Conservation (phyloP, 2,797 vertebrate genomes). For the Rhinella marina region DNA sequence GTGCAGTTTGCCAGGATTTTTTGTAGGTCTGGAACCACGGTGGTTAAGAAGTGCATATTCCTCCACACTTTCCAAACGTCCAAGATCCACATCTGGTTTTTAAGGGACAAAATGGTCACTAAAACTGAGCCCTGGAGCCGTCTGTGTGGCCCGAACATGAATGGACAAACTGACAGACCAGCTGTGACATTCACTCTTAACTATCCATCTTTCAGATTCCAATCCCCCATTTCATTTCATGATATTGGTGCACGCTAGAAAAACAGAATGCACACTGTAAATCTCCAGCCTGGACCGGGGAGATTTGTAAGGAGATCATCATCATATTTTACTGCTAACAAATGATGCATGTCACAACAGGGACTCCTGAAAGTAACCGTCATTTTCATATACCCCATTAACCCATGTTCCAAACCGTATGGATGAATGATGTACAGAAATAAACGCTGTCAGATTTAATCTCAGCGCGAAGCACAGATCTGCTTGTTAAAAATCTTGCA, state of each 20-base stretch:
- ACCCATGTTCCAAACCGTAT: neutral
- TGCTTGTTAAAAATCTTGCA: neutral
- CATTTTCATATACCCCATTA: neutral
- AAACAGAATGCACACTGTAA: neutral
- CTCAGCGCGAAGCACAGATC: neutral
- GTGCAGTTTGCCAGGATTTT: no score
- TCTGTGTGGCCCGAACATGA: neutral
- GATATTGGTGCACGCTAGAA: neutral
- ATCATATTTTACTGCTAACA: conserved; percentile 2
- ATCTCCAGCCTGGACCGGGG: neutral
- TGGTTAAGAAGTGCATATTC: no score
- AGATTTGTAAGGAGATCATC: neutral
- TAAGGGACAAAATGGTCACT: neutral
- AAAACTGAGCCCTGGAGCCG: neutral
- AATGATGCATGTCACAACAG: neutral
- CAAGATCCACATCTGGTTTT: no score
- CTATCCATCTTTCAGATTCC: neutral
- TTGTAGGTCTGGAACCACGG: no score
- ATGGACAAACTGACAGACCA: neutral
- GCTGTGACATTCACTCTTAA: neutral
- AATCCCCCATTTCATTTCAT: neutral
- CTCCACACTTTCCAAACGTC: no score
- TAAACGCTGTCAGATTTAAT: neutral
- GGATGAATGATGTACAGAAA: neutral
- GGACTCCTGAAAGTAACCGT: neutral